Percentiles rank a stretch among this genome's conserved stretches.
Conservation (phyloP, 2,797 vertebrate species). For the Enteromius paludinosus region DNA sequence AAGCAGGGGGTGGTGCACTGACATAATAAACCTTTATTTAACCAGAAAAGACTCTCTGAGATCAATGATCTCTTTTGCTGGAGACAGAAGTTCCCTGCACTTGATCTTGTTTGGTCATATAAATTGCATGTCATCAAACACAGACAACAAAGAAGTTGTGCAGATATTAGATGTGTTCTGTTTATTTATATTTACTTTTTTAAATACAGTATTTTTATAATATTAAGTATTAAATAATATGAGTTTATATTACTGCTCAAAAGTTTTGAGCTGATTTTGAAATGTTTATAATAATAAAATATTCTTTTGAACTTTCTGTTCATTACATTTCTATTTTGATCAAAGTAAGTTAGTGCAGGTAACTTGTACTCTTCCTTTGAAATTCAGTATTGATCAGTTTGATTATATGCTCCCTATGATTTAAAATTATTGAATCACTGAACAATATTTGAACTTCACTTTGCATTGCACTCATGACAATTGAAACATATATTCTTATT, state of each 20-base stretch:
- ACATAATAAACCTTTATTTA: not conserved
- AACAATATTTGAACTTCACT: not conserved
- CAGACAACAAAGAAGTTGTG: not conserved
- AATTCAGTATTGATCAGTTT: not conserved
- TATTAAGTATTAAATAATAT: not conserved
- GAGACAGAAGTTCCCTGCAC: not conserved
- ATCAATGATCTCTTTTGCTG: too few species aligned
- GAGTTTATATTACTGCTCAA: not conserved
- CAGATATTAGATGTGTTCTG: not conserved
- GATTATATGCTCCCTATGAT: not conserved
- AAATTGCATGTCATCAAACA: not conserved
- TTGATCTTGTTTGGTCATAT: not conserved
- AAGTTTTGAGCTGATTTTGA: not conserved
- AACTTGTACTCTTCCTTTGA: not conserved
- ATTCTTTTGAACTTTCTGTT: not conserved
- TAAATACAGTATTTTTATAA: too few species aligned
- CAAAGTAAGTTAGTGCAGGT: not conserved
- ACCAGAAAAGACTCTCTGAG: too few species aligned
- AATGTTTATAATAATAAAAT: not conserved
- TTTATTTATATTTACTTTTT: too few species aligned
- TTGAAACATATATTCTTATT: not conserved
- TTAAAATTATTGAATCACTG: not conserved
- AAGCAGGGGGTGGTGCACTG: not conserved
- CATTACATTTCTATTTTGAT: not conserved
- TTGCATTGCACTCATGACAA: not conserved